Evolutionary conservation across 1,140 invertebrate species (phyloP).

Genomic region (Calliphora vicina): DNA sequence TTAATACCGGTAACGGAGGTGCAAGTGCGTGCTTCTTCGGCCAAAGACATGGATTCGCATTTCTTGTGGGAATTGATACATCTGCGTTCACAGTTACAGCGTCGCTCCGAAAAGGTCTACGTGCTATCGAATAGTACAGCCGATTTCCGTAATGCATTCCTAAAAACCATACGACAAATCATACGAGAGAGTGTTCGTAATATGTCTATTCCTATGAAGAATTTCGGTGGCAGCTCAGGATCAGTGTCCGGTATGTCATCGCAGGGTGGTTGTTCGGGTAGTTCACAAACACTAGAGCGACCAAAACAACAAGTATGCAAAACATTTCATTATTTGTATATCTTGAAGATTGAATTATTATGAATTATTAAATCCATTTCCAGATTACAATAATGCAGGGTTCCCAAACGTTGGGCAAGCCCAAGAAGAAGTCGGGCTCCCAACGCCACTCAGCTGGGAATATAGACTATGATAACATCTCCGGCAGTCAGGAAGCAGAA

Average conservation of each 20-base stretch:
- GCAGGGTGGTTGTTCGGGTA: constrained; percentile 63
- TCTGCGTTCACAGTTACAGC: constrained; percentile 89
- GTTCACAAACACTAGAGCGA: constrained; percentile 69
- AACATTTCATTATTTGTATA: background rate
- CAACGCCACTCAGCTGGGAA: constrained; percentile 90
- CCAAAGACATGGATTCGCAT: constrained; percentile 92
- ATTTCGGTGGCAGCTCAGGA: constrained; percentile 66
- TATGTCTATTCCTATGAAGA: constrained; percentile 89
- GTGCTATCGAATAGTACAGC: constrained; percentile 95
- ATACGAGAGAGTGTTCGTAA: constrained; percentile 94
- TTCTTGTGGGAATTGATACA: constrained; percentile 98
- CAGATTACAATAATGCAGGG: constrained; percentile 72
- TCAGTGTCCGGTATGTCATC: constrained; percentile 58
- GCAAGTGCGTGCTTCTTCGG: constrained; percentile 89
- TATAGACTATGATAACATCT: constrained; percentile 83
- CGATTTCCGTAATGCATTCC: constrained; percentile 94
- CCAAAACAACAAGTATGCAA: constrained; percentile 68
- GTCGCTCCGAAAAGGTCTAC: constrained; percentile 95
- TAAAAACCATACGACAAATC: constrained; percentile 95
- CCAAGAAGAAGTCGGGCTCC: constrained; percentile 76
- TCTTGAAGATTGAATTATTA: background rate
- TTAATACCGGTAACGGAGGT: constrained; percentile 96
- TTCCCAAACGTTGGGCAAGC: constrained; percentile 76
- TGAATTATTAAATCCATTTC: background rate
- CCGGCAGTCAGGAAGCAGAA: constrained; percentile 67